phyloP scores from a whole-genome alignment of 2,888 invertebrate species.

The Phania funesta region DNA sequence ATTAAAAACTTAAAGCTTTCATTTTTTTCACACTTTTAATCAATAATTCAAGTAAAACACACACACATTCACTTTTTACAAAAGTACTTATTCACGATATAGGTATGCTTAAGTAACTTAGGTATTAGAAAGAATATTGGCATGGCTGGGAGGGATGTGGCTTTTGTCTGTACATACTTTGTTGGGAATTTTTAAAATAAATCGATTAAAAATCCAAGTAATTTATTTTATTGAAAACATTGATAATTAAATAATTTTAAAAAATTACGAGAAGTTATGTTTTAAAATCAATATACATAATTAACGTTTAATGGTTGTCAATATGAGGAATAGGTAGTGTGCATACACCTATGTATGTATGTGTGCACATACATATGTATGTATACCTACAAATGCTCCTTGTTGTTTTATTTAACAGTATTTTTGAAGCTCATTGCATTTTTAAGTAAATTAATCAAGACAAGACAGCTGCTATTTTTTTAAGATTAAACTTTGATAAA shows the following conservation, averaged over 20 bases:
- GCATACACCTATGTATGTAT: too few relatives aligned
- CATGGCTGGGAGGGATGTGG: background rate
- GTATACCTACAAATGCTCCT: too few relatives aligned
- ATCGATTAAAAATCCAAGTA: conserved; percentile 22
- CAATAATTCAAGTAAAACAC: conserved; percentile 33
- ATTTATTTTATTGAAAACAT: conserved; percentile 6
- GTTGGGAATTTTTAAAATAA: background rate
- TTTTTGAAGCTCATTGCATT: too few relatives aligned
- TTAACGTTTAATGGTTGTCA: too few relatives aligned
- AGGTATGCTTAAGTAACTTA: background rate
- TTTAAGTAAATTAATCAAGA: too few relatives aligned
- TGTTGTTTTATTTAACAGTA: too few relatives aligned
- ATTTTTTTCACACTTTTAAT: conserved; percentile 58
- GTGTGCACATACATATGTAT: too few relatives aligned
- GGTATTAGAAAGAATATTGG: conserved; percentile 20
- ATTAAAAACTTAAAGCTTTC: conserved; percentile 36
- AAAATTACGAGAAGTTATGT: background rate
- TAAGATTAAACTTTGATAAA: too few relatives aligned
- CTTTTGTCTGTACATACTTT: background rate
- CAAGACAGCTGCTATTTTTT: too few relatives aligned
- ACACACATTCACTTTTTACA: background rate
- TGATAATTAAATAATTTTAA: background rate
- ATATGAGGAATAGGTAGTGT: too few relatives aligned
- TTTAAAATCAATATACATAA: too few relatives aligned
- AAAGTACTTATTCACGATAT: background rate